Evolutionary conservation across 2,113 vertebrate genomes (phyloP).

Genomic region (Physeter macrocephalus): DNA sequence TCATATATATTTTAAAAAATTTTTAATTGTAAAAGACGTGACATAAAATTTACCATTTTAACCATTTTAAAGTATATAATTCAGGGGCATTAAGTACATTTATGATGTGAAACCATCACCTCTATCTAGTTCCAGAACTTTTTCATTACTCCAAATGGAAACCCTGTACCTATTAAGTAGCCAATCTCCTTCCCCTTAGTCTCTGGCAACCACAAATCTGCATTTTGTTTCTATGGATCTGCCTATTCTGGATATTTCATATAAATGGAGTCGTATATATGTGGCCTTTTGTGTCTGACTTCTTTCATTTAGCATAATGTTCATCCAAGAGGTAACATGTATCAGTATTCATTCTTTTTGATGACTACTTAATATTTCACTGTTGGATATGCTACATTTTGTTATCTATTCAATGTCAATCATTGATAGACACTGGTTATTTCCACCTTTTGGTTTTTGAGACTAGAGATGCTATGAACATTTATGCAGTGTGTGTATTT

Average conservation of each 20-base stretch:
- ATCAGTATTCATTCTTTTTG: not conserved
- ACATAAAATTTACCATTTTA: not conserved
- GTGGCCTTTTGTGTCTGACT: not conserved
- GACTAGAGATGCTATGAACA: not conserved
- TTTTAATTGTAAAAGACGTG: not conserved
- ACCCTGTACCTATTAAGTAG: not conserved
- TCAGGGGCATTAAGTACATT: not conserved
- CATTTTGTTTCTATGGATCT: not conserved
- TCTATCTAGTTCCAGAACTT: not conserved
- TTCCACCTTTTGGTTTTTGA: not conserved
- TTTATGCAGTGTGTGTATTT: not conserved
- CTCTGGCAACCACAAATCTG: not conserved
- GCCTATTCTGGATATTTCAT: not conserved
- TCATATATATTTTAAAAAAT: not conserved
- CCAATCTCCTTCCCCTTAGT: not conserved
- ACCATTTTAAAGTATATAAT: not conserved
- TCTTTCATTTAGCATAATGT: not conserved
- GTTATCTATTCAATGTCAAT: not conserved
- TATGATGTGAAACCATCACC: not conserved
- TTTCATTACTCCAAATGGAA: not conserved
- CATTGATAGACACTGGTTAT: not conserved
- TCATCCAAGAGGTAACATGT: not conserved
- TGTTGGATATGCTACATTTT: not conserved
- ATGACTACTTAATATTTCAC: not conserved
- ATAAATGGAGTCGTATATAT: not conserved